Conservation (phyloP, 1,140 invertebrate genomes). For the roundworm (Caenorhabditis elegans) region DNA sequence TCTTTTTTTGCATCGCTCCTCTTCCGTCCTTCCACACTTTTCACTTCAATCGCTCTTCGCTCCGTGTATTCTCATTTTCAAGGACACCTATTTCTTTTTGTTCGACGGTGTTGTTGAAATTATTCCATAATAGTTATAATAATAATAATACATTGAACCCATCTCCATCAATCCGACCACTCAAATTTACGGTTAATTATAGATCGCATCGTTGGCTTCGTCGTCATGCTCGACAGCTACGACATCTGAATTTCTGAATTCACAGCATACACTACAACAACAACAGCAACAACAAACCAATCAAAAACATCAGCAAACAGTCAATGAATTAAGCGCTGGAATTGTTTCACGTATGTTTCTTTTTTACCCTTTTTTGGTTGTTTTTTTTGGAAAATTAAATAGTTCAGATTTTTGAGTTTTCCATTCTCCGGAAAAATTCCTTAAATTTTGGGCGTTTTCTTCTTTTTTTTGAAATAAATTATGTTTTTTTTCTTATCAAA, state of each 20-base stretch:
- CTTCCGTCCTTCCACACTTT: slow-evolving; percentile 8
- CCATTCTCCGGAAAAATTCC: no score
- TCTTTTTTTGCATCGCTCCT: slow-evolving; percentile 6
- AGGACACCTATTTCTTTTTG: neutral
- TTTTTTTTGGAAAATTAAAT: no score
- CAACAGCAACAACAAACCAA: neutral
- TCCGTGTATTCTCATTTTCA: neutral
- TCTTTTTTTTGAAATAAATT: no score
- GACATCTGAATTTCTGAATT: slow-evolving; percentile 14
- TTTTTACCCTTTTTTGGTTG: neutral
- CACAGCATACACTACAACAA: neutral
- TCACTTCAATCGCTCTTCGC: neutral
- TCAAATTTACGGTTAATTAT: neutral
- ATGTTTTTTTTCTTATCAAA: no score
- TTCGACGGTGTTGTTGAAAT: neutral
- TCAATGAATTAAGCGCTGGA: slow-evolving; percentile 26
- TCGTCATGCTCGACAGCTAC: slow-evolving; percentile 17
- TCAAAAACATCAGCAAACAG: slow-evolving; percentile 7
- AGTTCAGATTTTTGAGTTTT: neutral
- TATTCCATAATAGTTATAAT: neutral
- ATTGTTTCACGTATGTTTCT: neutral
- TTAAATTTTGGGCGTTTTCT: no score
- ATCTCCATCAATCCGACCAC: neutral
- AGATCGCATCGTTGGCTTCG: slow-evolving; percentile 15
- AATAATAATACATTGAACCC: neutral